These are phyloP conservation scores for Azemiops feae DNA, from an alignment of 2,113 vertebrate genomes.

Conservation along the genomic window DNA sequence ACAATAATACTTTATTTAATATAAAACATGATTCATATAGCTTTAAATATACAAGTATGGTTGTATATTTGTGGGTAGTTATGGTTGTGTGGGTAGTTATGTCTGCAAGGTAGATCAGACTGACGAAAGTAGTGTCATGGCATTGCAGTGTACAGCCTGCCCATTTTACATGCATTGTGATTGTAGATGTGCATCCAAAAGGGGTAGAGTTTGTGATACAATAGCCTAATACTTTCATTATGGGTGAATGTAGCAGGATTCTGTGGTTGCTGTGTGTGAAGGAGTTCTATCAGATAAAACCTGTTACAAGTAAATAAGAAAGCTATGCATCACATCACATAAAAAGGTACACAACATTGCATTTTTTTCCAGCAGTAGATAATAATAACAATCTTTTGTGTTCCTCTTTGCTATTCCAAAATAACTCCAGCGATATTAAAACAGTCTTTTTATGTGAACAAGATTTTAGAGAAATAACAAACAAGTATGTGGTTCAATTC, in stretches of 20 bases:
- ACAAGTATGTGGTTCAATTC: background rate
- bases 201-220: background rate
- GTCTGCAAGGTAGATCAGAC: background rate
- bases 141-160: background rate
- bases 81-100: background rate
- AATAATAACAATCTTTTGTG: background rate
- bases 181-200: background rate
- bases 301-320: background rate
- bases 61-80: background rate
- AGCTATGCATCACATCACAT: background rate
- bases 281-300: background rate
- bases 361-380: background rate
- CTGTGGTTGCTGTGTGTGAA: background rate
- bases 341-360: background rate
- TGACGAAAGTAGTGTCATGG: background rate
- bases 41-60: background rate
- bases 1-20: background rate
- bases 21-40: background rate
- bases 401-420: background rate
- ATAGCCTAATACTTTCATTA: background rate
- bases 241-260: background rate
- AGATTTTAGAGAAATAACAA: background rate
- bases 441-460: background rate
- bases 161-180: background rate
- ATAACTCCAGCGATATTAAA: background rate